Percentiles rank a stretch among this genome's conserved stretches.
These are phyloP conservation scores for Lucifuga dentata DNA, from an alignment of 2,113 vertebrate genomes.

Conservation along the genomic window DNA sequence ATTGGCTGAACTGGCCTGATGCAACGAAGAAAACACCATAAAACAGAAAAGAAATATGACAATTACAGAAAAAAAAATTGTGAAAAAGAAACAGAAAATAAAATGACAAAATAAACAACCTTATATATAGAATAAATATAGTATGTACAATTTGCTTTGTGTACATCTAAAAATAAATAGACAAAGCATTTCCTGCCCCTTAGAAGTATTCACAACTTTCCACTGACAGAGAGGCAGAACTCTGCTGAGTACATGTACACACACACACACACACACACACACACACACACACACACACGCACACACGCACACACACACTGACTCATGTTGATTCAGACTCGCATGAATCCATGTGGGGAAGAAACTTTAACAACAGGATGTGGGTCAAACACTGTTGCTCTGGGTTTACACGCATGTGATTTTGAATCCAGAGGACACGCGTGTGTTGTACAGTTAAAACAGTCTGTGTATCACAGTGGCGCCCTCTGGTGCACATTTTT, in stretches of 20 bases:
- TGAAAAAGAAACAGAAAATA: conserved; percentile 72
- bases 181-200: conserved; percentile 79
- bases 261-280: conserved; percentile 56
- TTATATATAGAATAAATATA: conserved; percentile 89
- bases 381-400: conserved; percentile 3
- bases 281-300: conserved; percentile 53
- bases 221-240: conserved; percentile 62
- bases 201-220: conserved; percentile 84
- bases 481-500: conserved; percentile 64
- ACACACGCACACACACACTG: conserved; percentile 57
- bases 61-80: conserved; percentile 34
- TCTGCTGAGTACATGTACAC: too few relatives aligned
- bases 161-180: conserved; percentile 87
- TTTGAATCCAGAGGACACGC: conserved; percentile 37
- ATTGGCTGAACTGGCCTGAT: conserved; percentile 74
- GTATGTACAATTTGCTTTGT: conserved; percentile 86
- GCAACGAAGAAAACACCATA: conserved; percentile 39
- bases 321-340: not conserved
- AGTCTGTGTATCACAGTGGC: conserved; percentile 31
- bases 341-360: too few relatives aligned
- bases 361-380: conserved; percentile 21
- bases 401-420: not conserved
- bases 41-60: conserved; percentile 16
- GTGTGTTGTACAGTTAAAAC: conserved; percentile 9
- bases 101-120: conserved; percentile 83